A percentile compares a stretch with the other conserved stretches of the same genome.
Evolutionary conservation across 2,113 vertebrate species (phyloP).

Genomic region (Pelusios castaneus): DNA sequence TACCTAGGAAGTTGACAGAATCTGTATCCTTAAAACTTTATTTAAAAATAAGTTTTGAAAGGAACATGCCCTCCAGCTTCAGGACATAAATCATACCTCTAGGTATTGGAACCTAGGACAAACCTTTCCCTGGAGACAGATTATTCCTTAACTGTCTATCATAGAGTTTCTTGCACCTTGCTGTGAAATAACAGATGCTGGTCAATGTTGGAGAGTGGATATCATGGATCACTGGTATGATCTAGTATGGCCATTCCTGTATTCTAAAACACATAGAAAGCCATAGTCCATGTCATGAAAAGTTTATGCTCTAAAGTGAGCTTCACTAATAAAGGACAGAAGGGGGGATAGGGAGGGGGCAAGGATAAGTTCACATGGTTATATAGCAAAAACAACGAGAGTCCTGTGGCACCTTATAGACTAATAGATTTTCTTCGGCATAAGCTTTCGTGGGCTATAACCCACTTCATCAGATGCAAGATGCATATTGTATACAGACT

Average conservation of each 20-base stretch:
- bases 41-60: slow-evolving; percentile 18
- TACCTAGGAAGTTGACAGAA: too few relatives aligned
- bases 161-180: accelerated
- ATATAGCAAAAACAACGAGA: too few relatives aligned
- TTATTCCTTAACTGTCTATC: background rate
- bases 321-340: background rate
- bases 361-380: background rate
- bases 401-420: too few relatives aligned
- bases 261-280: background rate
- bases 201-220: background rate
- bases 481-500: too few relatives aligned
- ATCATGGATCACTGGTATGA: background rate
- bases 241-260: background rate
- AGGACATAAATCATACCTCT: background rate
- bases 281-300: background rate
- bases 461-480: too few relatives aligned
- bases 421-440: too few relatives aligned
- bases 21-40: background rate
- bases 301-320: background rate
- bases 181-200: background rate
- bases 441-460: too few relatives aligned
- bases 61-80: background rate
- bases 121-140: background rate
- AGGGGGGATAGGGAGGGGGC: background rate
- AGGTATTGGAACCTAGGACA: background rate